Evolutionary conservation across 2,113 vertebrate genomes (phyloP).

Genomic region (Rhinichthys klamathensis): DNA sequence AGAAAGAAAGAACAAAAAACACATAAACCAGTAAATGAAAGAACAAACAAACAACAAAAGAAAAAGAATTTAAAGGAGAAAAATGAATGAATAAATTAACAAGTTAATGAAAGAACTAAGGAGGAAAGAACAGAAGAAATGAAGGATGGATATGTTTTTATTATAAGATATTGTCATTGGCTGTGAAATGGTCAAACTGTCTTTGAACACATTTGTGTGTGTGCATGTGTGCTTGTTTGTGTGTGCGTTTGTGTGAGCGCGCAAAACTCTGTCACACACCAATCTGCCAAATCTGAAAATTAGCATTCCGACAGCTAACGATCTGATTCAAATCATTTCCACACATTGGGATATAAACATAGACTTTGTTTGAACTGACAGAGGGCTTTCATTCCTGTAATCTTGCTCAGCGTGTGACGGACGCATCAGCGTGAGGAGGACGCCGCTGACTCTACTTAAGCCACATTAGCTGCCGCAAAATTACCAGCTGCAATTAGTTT

Average conservation of each 20-base stretch:
- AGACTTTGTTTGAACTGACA: constrained; percentile 39
- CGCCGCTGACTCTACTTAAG: neutral
- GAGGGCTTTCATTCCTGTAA: constrained; percentile 38
- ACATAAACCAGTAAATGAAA: neutral
- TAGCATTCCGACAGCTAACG: constrained; percentile 23
- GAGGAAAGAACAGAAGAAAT: neutral
- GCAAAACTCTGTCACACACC: neutral
- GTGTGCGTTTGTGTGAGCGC: neutral
- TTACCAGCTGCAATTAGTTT: constrained; percentile 9
- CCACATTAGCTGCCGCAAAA: neutral
- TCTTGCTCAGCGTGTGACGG: constrained; percentile 12
- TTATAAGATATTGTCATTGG: neutral
- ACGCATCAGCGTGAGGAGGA: neutral
- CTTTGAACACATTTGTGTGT: constrained; percentile 11
- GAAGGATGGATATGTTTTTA: neutral
- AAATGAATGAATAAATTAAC: neutral
- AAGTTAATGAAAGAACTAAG: neutral
- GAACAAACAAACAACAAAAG: neutral
- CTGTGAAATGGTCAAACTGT: constrained; percentile 25
- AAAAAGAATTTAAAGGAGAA: neutral
- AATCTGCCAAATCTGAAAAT: constrained; percentile 29
- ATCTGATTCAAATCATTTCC: constrained; percentile 32
- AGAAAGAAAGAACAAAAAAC: neutral
- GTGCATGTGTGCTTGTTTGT: neutral
- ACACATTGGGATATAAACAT: constrained; percentile 30